Evolutionary conservation across 2,797 vertebrate genomes (phyloP).

Genomic region (Rhinichthys osculus): DNA sequence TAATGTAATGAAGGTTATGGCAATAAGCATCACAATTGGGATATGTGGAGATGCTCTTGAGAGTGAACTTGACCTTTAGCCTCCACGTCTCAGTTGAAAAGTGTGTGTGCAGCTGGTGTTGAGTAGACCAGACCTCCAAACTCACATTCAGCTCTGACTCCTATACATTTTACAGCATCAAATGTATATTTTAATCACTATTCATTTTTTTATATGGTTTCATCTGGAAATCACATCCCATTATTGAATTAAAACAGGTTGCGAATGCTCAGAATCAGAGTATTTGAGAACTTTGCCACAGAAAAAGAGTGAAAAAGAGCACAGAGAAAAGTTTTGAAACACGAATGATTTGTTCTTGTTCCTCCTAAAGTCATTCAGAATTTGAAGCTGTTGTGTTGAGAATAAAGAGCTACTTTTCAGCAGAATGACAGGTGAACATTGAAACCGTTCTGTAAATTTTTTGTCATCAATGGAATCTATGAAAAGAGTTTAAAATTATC

Average conservation of each 20-base stretch:
- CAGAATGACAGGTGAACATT: slow-evolving; percentile 53
- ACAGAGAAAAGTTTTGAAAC: slow-evolving; percentile 13
- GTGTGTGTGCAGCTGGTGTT: not conserved
- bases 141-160: not conserved
- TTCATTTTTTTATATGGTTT: not conserved
- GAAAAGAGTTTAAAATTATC: slow-evolving; percentile 59
- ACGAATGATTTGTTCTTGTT: not conserved
- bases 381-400: slow-evolving; percentile 30
- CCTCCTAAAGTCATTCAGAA: slow-evolving; percentile 21
- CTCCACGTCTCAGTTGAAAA: not conserved
- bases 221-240: not conserved
- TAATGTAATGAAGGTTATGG: not conserved
- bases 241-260: not conserved
- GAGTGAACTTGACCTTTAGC: slow-evolving; percentile 9
- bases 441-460: slow-evolving; percentile 37
- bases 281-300: not conserved
- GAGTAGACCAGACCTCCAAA: not conserved
- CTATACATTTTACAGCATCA: not conserved
- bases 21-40: not conserved
- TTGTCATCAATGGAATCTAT: slow-evolving; percentile 53
- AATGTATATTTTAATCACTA: not conserved
- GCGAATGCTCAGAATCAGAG: not conserved
- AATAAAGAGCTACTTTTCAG: slow-evolving; percentile 25
- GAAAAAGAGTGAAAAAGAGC: not conserved
- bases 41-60: slow-evolving; percentile 22